Conservation (phyloP, 2,797 vertebrate genomes). For the Serranus cabrilla region DNA sequence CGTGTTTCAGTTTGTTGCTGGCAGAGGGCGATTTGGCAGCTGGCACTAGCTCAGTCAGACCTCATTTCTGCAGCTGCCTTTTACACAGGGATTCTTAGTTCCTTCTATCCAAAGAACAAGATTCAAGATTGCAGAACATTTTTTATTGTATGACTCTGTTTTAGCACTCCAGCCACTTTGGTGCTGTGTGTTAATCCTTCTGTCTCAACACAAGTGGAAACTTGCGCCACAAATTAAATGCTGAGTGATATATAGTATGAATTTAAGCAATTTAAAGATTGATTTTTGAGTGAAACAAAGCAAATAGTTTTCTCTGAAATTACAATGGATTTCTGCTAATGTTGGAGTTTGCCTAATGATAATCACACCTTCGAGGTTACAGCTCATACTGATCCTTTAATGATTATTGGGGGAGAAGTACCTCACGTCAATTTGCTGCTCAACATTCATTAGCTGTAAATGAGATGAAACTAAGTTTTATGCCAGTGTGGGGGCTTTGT, state of each 20-base stretch:
- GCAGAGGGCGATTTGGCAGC: conserved; percentile 59
- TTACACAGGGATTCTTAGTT: conserved; percentile 7
- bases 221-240: neutral
- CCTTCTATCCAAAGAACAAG: neutral
- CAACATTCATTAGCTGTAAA: conserved; percentile 3
- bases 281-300: conserved; percentile 8
- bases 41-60: conserved; percentile 40
- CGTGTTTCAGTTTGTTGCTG: conserved; percentile 67
- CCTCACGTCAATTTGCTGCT: neutral
- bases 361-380: conserved; percentile 8
- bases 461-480: neutral
- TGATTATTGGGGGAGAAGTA: neutral
- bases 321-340: conserved; percentile 12
- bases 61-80: conserved; percentile 33
- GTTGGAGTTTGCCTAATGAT: neutral
- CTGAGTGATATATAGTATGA: neutral
- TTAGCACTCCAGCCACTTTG: neutral
- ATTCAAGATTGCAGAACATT: neutral
- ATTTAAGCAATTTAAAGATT: conserved; percentile 3
- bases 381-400: neutral
- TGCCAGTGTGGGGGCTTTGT: neutral
- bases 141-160: neutral
- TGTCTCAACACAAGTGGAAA: neutral
- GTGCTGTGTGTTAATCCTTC: neutral
- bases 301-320: conserved; percentile 23